A percentile compares a stretch with the other conserved stretches of the same genome.
Evolutionary conservation across 2,797 vertebrate genomes (phyloP).

Genomic region (Acropternis orthonyx): DNA sequence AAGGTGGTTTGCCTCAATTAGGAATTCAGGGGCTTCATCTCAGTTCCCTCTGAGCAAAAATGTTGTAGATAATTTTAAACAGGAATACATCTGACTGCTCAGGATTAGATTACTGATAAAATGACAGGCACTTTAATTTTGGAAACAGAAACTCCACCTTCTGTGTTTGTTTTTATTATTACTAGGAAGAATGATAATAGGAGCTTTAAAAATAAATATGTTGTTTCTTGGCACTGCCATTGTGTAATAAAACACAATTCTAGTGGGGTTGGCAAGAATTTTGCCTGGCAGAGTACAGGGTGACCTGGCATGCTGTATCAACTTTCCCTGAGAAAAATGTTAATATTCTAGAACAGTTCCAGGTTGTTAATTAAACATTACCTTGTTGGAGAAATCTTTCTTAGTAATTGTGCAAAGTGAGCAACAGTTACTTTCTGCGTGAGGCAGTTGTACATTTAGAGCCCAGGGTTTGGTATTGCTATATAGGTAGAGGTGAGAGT

Average conservation of each 20-base stretch:
- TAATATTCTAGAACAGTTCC: background rate
- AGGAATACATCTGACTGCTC: background rate
- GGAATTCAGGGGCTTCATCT: background rate
- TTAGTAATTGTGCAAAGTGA: background rate
- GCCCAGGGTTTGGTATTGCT: background rate
- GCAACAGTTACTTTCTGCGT: background rate
- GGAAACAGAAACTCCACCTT: background rate
- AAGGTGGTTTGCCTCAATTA: background rate
- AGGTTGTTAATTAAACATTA: background rate
- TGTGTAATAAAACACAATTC: background rate
- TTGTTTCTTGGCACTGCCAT: background rate
- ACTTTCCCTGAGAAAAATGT: background rate
- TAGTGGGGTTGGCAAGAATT: background rate
- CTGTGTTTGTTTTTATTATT: background rate
- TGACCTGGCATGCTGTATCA: background rate
- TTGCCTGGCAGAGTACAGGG: background rate
- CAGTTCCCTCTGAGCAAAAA: background rate
- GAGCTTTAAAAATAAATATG: background rate
- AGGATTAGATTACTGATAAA: background rate
- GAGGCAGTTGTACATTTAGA: background rate
- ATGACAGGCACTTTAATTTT: background rate
- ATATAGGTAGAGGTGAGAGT: background rate
- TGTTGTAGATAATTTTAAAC: background rate
- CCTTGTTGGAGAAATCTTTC: background rate
- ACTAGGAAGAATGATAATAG: background rate